phyloP scores from a whole-genome alignment of 2,888 invertebrate species.

The Pogonocherus hispidulus region DNA sequence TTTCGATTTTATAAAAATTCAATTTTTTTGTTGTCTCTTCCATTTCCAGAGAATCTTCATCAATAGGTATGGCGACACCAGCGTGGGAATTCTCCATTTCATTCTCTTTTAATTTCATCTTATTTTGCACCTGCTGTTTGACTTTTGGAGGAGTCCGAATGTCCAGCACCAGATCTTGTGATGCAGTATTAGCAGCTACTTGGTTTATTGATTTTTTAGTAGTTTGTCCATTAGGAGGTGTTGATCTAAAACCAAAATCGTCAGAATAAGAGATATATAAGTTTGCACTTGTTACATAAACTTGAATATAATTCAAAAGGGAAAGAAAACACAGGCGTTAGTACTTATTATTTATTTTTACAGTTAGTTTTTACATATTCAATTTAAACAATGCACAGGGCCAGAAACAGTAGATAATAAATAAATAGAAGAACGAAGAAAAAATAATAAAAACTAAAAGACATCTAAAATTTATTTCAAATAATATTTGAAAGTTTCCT shows the following conservation, averaged over 20 bases:
- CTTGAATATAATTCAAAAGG: conserved; percentile 14
- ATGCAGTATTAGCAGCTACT: conserved; percentile 67
- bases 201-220: conserved; percentile 74
- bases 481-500: background rate
- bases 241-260: conserved; percentile 62
- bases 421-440: conserved; percentile 24
- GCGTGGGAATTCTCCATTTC: conserved; percentile 72
- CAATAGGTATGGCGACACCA: conserved; percentile 71
- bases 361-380: conserved; percentile 26
- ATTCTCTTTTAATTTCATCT: conserved; percentile 56
- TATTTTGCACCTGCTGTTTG: conserved; percentile 71
- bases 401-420: conserved; percentile 14
- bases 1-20: conserved; percentile 64
- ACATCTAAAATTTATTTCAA: background rate
- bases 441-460: conserved; percentile 11
- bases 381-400: background rate
- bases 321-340: conserved; percentile 28
- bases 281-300: background rate
- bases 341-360: conserved; percentile 23
- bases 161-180: conserved; percentile 70
- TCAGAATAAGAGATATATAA: conserved; percentile 10
- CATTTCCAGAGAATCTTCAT: conserved; percentile 58
- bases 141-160: conserved; percentile 76
- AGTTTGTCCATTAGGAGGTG: conserved; percentile 71
- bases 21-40: conserved; percentile 63